Evolutionary conservation across 1,140 invertebrate genomes (phyloP), one percentile per base, ranked within the genome.

Genomic region (Achatina immaculata): DNA sequence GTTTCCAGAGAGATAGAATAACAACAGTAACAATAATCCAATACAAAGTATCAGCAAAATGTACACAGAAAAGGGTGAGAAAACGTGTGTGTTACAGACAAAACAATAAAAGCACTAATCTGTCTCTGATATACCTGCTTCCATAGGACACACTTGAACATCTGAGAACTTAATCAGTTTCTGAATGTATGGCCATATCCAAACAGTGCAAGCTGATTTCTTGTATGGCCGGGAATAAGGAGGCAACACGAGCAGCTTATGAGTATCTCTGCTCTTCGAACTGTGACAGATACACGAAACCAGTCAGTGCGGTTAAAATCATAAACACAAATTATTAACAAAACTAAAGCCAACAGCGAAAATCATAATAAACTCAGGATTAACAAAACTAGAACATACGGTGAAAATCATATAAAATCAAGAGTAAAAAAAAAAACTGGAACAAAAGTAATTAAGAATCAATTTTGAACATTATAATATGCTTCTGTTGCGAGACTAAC

Each of bases 211-310:
- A 34, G 45, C 68, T 19, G 80, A 62, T 2, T 0, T 68, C 65
- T 79, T 83, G 62, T 58, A 71, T 9, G 77, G 83, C 7, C 83
- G 76, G 0, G 83, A 83, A 51, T 84, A 84, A 1, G 84, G 83
- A 3, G 69, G 73, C 14, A 79, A 24, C 1, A 84, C 66, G 21
- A 38, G 42, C 0, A 81, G 28, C 24, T 48, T 38, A 43, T 82
- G 80, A 19, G 71, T 65, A 11, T 80, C 81, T 80, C 81, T 80
- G 6, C 76, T 74, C 24, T 40, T 78, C 3, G 40, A 34, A 48
- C 76, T 78, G 45, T 48, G 28, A 19, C n/a, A 51, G 7, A 55
- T 75, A 9, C 24, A 75, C 48, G 24, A 36, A 38, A 75, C 31
- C 7, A 24, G 51, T 11, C 9, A 7, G n/a, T 6, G 34, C 9